Conservation (phyloP, 1,140 invertebrate species). For the Stegodyphus dumicola region DNA sequence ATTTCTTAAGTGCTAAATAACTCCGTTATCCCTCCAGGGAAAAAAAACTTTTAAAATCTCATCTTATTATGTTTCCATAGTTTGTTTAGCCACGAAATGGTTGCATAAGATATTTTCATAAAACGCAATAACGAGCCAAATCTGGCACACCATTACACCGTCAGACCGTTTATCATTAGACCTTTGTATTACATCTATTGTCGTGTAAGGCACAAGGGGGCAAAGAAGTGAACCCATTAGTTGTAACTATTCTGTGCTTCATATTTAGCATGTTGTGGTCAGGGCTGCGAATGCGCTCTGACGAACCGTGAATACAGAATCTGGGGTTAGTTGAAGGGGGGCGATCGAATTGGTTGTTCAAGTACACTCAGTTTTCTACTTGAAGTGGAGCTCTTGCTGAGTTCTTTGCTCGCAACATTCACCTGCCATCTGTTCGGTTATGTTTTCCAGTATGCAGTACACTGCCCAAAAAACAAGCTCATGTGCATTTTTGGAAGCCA, state of each 20-base stretch:
- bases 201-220: slow-evolving; percentile 28
- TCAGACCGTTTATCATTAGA: slow-evolving; percentile 36
- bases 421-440: slow-evolving; percentile 44
- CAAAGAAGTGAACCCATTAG: slow-evolving; percentile 32
- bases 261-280: slow-evolving; percentile 49
- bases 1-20: no score
- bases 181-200: slow-evolving; percentile 27
- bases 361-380: slow-evolving; percentile 30
- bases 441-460: neutral
- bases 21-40: no score
- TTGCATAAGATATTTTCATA: no score
- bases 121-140: no score
- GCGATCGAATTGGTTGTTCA: slow-evolving; percentile 8
- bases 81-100: no score
- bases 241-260: slow-evolving; percentile 47
- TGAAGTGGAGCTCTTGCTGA: slow-evolving; percentile 10
- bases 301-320: slow-evolving; percentile 36
- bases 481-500: no score
- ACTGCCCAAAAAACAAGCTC: no score
- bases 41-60: no score
- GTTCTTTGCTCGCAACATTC: neutral
- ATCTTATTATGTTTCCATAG: no score
- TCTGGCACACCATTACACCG: neutral
- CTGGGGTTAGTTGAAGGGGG: neutral
- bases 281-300: slow-evolving; percentile 41